Evolutionary conservation across 2,888 invertebrate species (phyloP).

Genomic region (Tuberolachnus salignus): DNA sequence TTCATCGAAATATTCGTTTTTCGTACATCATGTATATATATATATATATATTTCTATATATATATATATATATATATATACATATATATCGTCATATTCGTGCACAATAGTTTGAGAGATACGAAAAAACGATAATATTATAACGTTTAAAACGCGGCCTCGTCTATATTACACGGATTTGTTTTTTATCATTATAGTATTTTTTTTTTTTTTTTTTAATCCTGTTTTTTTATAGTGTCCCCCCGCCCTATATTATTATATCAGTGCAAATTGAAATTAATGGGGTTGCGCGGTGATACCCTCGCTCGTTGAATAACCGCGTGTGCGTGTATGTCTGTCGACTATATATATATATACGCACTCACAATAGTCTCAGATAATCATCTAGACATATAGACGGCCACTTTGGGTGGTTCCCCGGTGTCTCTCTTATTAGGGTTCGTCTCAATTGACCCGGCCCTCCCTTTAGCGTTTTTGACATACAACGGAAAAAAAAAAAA

Average conservation of each 20-base stretch:
- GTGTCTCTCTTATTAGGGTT: slow-evolving; percentile 23
- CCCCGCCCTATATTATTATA: background rate
- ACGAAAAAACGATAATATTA: slow-evolving; percentile 4
- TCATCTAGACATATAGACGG: slow-evolving; percentile 46
- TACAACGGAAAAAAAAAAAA: background rate
- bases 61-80: too few relatives aligned
- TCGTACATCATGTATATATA: background rate
- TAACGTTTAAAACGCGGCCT: slow-evolving; percentile 10
- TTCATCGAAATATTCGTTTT: slow-evolving; percentile 35
- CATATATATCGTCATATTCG: background rate
- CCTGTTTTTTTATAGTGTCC: too few relatives aligned
- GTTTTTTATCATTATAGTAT: too few relatives aligned
- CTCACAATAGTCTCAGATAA: slow-evolving; percentile 47
- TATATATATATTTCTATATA: too few relatives aligned
- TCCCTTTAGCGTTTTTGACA: background rate
- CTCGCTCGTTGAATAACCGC: slow-evolving; percentile 8
- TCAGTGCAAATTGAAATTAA: slow-evolving; percentile 46
- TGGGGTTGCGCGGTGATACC: slow-evolving; percentile 24
- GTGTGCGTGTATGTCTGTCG: slow-evolving; percentile 2
- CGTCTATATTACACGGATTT: background rate
- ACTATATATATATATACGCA: background rate
- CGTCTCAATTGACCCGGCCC: slow-evolving; percentile 36
- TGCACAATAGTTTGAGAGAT: slow-evolving; percentile 32
- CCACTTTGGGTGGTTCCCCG: slow-evolving; percentile 33
- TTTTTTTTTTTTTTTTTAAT: background rate